Evolutionary conservation across 2,888 invertebrate species (phyloP).

Genomic region (Eupithecia dodoneata): DNA sequence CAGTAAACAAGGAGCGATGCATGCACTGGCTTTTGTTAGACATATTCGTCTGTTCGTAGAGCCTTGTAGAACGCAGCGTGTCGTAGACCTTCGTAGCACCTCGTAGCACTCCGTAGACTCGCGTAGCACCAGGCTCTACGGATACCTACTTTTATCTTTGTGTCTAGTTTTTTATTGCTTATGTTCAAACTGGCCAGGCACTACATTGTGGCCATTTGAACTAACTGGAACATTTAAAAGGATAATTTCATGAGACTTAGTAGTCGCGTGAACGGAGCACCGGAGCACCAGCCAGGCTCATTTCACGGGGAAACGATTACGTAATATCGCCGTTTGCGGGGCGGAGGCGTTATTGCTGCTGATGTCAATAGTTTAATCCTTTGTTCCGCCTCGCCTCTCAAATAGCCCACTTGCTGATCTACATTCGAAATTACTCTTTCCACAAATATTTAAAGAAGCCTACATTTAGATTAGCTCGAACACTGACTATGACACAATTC

Average conservation of each 20-base stretch:
- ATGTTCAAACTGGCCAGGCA: neutral
- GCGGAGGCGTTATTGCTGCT: slow-evolving; percentile 39
- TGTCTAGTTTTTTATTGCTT: neutral
- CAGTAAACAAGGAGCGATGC: no score
- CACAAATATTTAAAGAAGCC: neutral
- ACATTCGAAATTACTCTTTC: neutral
- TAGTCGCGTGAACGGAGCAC: slow-evolving; percentile 19
- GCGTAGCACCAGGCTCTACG: neutral
- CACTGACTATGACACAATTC: neutral
- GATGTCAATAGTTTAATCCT: slow-evolving; percentile 36
- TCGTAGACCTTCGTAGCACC: neutral
- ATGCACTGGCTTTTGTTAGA: neutral
- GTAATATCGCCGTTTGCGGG: slow-evolving; percentile 47
- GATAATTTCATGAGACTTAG: neutral
- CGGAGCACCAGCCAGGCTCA: slow-evolving; percentile 33
- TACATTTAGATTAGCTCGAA: neutral
- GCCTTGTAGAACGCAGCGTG: neutral
- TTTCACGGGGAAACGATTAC: slow-evolving; percentile 52
- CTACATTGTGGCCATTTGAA: neutral
- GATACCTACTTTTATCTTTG: neutral
- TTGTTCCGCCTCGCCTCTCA: slow-evolving; percentile 21
- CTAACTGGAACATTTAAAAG: neutral
- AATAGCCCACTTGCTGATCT: neutral
- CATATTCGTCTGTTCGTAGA: neutral
- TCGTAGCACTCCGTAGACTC: neutral